A percentile compares a stretch with the other conserved stretches of the same genome.
Conservation (phyloP, 2,888 invertebrate species). For the Drosophila stalkeri region DNA sequence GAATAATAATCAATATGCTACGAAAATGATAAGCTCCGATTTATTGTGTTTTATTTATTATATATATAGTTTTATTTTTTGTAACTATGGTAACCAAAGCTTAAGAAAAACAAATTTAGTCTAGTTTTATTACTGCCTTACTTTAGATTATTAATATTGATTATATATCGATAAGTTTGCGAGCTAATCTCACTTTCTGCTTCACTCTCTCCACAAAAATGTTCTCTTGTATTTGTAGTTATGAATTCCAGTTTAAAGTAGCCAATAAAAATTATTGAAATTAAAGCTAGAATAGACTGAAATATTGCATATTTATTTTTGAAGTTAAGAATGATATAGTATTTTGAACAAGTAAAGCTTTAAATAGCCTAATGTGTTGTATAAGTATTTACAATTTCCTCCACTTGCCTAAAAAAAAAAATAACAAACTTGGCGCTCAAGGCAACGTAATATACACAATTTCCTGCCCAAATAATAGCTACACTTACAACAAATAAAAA, state of each 20-base stretch:
- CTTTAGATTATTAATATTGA: not conserved
- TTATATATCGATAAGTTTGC: too few relatives aligned
- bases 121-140: not conserved
- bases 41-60: not conserved
- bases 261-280: too few relatives aligned
- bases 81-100: constrained; percentile 3
- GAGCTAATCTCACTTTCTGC: too few relatives aligned
- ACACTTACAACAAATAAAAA: constrained; percentile 13
- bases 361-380: not conserved
- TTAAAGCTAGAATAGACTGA: too few relatives aligned
- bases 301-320: too few relatives aligned
- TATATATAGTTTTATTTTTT: not conserved
- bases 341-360: not conserved
- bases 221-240: too few relatives aligned
- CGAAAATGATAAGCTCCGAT: not conserved
- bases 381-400: not conserved
- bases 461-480: constrained; percentile 39
- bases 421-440: constrained; percentile 31
- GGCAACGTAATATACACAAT: constrained; percentile 43
- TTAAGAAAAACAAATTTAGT: not conserved
- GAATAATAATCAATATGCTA: not conserved
- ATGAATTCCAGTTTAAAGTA: too few relatives aligned
- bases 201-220: not conserved
- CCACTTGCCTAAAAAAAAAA: constrained; percentile 1
- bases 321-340: too few relatives aligned